These are phyloP conservation scores for Monomorium pharaonis DNA, from an alignment of 1,140 invertebrate species.

Conservation along the genomic window DNA sequence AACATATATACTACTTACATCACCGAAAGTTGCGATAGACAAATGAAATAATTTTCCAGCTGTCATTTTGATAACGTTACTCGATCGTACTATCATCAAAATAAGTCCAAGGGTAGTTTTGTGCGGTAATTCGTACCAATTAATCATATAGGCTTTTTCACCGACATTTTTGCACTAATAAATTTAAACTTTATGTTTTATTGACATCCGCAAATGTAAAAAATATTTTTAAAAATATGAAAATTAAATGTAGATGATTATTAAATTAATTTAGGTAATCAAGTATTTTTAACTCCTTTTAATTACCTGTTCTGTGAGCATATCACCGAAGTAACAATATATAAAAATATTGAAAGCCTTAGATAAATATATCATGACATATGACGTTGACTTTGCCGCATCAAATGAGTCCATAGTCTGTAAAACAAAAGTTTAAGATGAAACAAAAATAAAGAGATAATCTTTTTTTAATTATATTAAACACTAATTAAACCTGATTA, in stretches of 20 bases:
- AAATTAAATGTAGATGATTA: background rate
- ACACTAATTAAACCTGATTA: background rate
- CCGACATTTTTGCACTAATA: constrained; percentile 68
- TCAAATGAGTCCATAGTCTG: constrained; percentile 63
- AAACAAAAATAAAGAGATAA: background rate
- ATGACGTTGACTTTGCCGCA: constrained; percentile 10
- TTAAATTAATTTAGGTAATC: background rate
- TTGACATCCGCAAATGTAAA: background rate
- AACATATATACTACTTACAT: constrained; percentile 51
- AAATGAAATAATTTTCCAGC: constrained; percentile 73
- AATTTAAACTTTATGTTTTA: background rate
- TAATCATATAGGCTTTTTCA: constrained; percentile 62
- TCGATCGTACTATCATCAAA: constrained; percentile 66
- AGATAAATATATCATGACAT: constrained; percentile 58
- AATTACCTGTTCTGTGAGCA: constrained; percentile 70
- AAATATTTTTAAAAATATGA: background rate
- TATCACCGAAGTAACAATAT: constrained; percentile 77
- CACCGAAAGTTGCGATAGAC: constrained; percentile 56
- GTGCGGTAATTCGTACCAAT: constrained; percentile 71
- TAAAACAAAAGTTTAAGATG: constrained; percentile 24
- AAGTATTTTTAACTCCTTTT: background rate
- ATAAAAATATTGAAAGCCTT: constrained; percentile 74
- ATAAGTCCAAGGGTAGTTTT: constrained; percentile 62
- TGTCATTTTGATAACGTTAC: constrained; percentile 66
- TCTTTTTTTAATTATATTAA: background rate